Percentiles rank a stretch among this genome's conserved stretches.
These are phyloP conservation scores for Todus mexicanus DNA, from an alignment of 2,797 vertebrate genomes.

Conservation along the genomic window DNA sequence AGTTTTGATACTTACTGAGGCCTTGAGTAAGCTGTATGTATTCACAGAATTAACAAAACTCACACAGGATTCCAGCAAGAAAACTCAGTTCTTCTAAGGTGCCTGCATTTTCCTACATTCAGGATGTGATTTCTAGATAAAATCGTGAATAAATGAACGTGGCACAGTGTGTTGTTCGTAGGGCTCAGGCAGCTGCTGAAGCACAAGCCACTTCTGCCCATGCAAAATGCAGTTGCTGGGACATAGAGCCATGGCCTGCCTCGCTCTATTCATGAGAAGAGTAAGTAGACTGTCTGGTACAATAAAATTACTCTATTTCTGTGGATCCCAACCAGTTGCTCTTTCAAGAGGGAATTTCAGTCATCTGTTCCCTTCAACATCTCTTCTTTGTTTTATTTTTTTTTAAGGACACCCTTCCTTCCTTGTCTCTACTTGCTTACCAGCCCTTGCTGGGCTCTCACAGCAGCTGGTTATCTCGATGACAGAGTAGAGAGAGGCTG, in stretches of 20 bases:
- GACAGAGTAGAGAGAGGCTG: slow-evolving; percentile 4
- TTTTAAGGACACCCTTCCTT: not conserved
- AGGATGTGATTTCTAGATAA: not conserved
- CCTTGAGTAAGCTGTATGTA: not conserved
- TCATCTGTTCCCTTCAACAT: not conserved
- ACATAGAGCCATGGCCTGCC: not conserved
- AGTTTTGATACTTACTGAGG: not conserved
- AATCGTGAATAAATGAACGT: not conserved
- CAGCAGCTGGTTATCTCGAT: slow-evolving; percentile 39
- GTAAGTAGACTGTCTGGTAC: not conserved
- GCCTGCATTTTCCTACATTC: not conserved
- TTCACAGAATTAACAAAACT: not conserved
- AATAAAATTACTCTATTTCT: not conserved
- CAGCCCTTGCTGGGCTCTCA: not conserved
- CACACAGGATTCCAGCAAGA: not conserved
- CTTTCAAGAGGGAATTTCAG: not conserved
- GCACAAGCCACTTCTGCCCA: rapidly evolving
- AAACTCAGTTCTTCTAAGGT: not conserved
- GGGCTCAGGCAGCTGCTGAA: not conserved
- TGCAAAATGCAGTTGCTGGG: not conserved
- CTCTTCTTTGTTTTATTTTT: not conserved
- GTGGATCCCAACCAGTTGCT: not conserved
- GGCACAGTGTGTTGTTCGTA: not conserved
- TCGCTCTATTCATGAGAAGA: not conserved
- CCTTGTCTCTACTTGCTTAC: not conserved